Percentiles rank a stretch among this genome's conserved stretches.
These are phyloP conservation scores for Ctenopoma kingsleyae DNA, from an alignment of 2,797 vertebrate genomes.

Conservation along the genomic window DNA sequence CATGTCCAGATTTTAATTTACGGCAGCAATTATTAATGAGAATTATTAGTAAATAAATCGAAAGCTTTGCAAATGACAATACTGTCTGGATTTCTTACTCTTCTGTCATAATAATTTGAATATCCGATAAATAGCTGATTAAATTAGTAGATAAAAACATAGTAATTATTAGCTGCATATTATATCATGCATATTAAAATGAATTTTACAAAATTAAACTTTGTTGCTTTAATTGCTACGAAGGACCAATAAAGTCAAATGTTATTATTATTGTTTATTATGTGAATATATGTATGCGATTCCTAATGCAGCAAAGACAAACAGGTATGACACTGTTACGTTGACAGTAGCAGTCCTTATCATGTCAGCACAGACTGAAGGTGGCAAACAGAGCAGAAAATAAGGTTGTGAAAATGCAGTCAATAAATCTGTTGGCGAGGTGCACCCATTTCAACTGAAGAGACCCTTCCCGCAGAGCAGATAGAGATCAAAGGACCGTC, in stretches of 20 bases:
- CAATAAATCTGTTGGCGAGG: slow-evolving; percentile 58
- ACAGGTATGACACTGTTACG: slow-evolving; percentile 41
- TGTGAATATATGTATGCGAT: slow-evolving; percentile 32
- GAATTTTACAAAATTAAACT: neutral
- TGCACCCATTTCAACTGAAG: slow-evolving; percentile 71
- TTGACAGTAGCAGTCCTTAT: slow-evolving; percentile 67
- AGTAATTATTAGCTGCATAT: neutral
- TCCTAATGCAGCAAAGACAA: slow-evolving; percentile 30
- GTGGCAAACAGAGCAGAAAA: slow-evolving; percentile 68
- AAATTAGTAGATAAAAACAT: neutral
- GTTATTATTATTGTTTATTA: neutral
- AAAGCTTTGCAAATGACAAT: no score
- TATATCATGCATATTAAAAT: no score
- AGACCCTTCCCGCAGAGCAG: slow-evolving; percentile 70
- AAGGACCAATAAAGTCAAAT: slow-evolving; percentile 2
- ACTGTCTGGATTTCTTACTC: neutral
- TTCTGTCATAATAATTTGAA: neutral
- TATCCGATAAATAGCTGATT: neutral
- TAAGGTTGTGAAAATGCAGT: slow-evolving; percentile 51
- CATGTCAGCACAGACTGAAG: slow-evolving; percentile 68
- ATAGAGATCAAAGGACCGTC: slow-evolving; percentile 74
- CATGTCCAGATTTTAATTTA: neutral
- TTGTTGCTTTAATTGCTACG: neutral
- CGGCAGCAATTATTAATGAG: neutral
- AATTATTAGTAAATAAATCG: no score